phyloP scores from a whole-genome alignment of 2,113 vertebrate genomes.

The Neopipo cinnamomea region DNA sequence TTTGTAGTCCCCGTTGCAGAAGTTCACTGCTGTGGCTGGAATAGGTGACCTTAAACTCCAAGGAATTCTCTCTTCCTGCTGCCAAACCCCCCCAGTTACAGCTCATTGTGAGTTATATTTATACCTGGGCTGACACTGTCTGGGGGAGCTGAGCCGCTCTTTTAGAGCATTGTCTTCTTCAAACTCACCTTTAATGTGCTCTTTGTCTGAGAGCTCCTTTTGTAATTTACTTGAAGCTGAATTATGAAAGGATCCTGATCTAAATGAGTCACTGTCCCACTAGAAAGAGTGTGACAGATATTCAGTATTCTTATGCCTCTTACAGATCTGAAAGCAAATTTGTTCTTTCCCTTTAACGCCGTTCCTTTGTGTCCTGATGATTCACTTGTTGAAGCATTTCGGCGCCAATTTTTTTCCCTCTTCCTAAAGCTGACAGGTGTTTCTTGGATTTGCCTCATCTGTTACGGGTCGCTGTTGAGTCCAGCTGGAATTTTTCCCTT shows the following conservation, averaged over 20 bases:
- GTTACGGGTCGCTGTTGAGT: constrained; percentile 6
- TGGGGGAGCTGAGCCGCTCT: not conserved
- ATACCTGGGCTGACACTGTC: not conserved
- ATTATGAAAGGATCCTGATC: constrained; percentile 37
- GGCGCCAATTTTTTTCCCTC: not conserved
- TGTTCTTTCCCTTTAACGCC: not conserved
- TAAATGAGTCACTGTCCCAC: constrained; percentile 33
- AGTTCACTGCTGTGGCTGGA: accelerated
- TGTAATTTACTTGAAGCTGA: not conserved
- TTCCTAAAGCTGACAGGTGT: constrained; percentile 62
- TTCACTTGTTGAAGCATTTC: not conserved
- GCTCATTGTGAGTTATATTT: not conserved
- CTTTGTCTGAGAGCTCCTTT: constrained; percentile 20
- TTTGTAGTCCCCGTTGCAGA: not conserved
- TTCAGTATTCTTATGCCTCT: not conserved
- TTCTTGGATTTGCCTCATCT: constrained; percentile 68
- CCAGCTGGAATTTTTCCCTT: constrained; percentile 53
- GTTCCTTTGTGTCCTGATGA: constrained; percentile 30
- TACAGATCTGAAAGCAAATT: constrained; percentile 5
- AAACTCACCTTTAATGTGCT: not conserved
- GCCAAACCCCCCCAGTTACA: not conserved
- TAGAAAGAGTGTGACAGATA: not conserved
- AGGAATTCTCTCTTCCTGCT: not conserved
- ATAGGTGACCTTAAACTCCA: not conserved
- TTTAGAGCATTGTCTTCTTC: not conserved